A percentile compares a stretch with the other conserved stretches of the same genome.
Conservation (phyloP, 1,140 invertebrate species). For the Listronotus oregonensis region DNA sequence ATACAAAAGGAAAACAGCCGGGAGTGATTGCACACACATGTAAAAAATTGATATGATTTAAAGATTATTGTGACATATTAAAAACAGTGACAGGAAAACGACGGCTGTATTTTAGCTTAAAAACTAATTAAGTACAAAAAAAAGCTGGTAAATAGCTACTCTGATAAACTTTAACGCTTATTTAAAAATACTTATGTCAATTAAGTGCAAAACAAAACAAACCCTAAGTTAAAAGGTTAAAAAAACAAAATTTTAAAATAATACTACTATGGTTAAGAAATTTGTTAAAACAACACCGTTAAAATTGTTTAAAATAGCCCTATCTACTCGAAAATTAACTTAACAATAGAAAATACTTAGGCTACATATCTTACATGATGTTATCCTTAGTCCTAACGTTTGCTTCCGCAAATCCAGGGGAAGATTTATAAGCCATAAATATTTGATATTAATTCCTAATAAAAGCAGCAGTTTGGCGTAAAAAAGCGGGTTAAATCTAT, state of each 20-base stretch:
- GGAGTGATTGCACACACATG: slow-evolving; percentile 40
- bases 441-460: no score
- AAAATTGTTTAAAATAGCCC: no score
- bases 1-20: slow-evolving; percentile 39
- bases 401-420: no score
- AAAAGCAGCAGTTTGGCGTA: no score
- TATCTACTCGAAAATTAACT: no score
- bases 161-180: slow-evolving; percentile 1
- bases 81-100: slow-evolving; percentile 26
- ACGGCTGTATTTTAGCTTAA: slow-evolving; percentile 29
- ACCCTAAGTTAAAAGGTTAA: slow-evolving; percentile 2
- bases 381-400: no score
- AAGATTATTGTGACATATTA: slow-evolving; percentile 34
- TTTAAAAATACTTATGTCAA: neutral
- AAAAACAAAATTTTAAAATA: slow-evolving; percentile 12
- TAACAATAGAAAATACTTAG: no score
- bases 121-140: slow-evolving; percentile 44
- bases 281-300: no score
- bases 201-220: slow-evolving; percentile 19
- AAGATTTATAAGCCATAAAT: no score
- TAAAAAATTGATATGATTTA: slow-evolving; percentile 44
- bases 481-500: no score
- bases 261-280: slow-evolving; percentile 8
- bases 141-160: slow-evolving; percentile 19
- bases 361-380: no score